A percentile compares a stretch with the other conserved stretches of the same genome.
phyloP scores from a whole-genome alignment of 2,888 invertebrate genomes.

The Peribatodes rhomboidaria region DNA sequence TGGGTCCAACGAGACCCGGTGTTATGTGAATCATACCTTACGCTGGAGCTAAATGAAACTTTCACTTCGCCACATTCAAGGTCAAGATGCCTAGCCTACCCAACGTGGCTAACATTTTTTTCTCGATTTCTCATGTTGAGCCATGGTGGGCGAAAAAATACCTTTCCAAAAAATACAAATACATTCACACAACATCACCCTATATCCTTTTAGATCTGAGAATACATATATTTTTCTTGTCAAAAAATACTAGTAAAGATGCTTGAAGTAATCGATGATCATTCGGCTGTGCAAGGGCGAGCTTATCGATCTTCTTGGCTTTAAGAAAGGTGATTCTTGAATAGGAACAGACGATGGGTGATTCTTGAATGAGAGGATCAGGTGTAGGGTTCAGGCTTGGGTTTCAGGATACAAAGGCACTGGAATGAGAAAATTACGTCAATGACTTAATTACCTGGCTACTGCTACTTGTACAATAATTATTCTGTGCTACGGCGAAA shows the following conservation, averaged over 20 bases:
- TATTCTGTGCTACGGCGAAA: too few species aligned
- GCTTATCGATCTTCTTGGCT: too few species aligned
- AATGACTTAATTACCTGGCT: too few species aligned
- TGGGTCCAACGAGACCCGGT: too few species aligned
- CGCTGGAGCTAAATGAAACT: slow-evolving; percentile 1
- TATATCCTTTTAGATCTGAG: too few species aligned
- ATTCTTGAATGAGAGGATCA: neutral
- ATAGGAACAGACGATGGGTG: neutral
- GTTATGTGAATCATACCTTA: neutral
- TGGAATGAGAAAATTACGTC: slow-evolving; percentile 17
- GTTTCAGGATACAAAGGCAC: slow-evolving; percentile 11
- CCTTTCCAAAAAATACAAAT: neutral
- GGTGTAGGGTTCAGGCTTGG: neutral
- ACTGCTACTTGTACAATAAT: too few species aligned
- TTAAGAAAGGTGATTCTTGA: too few species aligned
- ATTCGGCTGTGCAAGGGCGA: too few species aligned
- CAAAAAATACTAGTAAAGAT: too few species aligned
- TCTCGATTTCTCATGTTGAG: slow-evolving; percentile 13
- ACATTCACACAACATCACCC: too few species aligned
- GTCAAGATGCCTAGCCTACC: slow-evolving; percentile 20
- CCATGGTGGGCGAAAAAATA: neutral
- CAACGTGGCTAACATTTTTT: neutral
- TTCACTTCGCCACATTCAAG: slow-evolving; percentile 17
- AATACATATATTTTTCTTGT: too few species aligned
- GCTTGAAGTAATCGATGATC: too few species aligned